phyloP scores from a whole-genome alignment of 2,113 vertebrate genomes.

The Condylura cristata region DNA sequence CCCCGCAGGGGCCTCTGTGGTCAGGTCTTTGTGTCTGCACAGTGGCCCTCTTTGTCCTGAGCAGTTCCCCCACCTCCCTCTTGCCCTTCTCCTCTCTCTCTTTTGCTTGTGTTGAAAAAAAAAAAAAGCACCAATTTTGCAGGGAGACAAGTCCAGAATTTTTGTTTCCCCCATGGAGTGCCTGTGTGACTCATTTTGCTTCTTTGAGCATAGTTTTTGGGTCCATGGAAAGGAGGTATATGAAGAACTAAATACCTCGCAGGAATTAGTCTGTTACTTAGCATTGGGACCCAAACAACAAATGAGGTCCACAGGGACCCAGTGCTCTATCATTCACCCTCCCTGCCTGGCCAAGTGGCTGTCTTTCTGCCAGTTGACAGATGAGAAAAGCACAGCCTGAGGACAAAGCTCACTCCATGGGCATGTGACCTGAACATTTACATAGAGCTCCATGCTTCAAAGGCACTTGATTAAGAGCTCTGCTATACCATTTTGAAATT shows the following conservation, averaged over 20 bases:
- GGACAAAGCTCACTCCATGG: neutral
- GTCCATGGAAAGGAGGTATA: neutral
- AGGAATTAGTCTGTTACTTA: neutral
- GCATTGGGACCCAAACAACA: neutral
- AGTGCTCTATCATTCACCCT: neutral
- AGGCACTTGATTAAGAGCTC: neutral
- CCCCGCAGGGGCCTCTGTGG: slow-evolving; percentile 29
- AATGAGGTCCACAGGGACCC: neutral
- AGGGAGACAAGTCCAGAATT: neutral
- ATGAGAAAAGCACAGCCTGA: neutral
- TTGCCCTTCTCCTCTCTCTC: neutral
- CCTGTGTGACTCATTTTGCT: slow-evolving; percentile 36
- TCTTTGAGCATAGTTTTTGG: neutral
- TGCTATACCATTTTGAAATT: neutral
- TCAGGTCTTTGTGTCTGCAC: slow-evolving; percentile 70
- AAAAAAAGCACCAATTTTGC: slow-evolving; percentile 34
- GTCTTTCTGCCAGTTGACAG: neutral
- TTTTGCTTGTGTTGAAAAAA: neutral
- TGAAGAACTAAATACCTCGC: neutral
- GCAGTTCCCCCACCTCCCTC: neutral
- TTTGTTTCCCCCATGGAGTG: neutral
- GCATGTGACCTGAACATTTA: neutral
- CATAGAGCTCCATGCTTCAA: neutral
- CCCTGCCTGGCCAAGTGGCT: neutral
- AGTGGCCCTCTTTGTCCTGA: slow-evolving; percentile 72